These are phyloP conservation scores for Leucopsar rothschildi DNA, from an alignment of 2,113 vertebrate genomes.

Conservation along the genomic window DNA sequence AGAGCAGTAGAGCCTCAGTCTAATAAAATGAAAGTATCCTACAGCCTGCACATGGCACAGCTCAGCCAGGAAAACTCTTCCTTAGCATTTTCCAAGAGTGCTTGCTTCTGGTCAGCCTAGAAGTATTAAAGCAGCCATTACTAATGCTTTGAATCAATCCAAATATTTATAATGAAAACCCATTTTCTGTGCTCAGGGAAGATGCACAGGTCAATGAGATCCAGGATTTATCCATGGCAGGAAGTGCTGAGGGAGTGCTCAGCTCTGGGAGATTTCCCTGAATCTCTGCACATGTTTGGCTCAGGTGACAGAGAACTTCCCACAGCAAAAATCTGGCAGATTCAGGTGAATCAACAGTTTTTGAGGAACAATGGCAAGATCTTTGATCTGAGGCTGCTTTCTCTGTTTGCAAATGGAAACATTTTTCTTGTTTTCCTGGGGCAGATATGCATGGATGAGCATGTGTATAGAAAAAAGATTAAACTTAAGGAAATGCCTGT, in stretches of 20 bases:
- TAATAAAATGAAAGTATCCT: not conserved
- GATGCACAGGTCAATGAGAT: not conserved
- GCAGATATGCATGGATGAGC: not conserved
- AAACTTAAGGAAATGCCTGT: not conserved
- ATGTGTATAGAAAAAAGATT: not conserved
- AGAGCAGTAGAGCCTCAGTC: not conserved
- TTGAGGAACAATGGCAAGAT: not conserved
- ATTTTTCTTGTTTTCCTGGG: not conserved
- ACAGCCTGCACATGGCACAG: not conserved
- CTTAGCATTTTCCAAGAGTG: not conserved
- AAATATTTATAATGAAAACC: constrained; percentile 10
- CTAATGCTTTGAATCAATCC: not conserved
- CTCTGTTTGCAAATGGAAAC: not conserved
- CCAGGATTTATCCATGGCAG: constrained; percentile 5
- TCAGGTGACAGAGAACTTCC: not conserved
- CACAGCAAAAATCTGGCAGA: not conserved
- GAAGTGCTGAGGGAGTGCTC: not conserved
- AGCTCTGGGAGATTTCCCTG: not conserved
- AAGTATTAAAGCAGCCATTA: not conserved
- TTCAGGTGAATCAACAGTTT: not conserved
- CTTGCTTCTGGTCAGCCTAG: not conserved
- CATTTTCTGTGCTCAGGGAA: not conserved
- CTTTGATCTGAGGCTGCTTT: not conserved
- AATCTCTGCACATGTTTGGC: not conserved
- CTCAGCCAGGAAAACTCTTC: not conserved